Base-by-base conservation (phyloP, 2,113 vertebrate species). In the Dryoscopus gambensis region DNA sequence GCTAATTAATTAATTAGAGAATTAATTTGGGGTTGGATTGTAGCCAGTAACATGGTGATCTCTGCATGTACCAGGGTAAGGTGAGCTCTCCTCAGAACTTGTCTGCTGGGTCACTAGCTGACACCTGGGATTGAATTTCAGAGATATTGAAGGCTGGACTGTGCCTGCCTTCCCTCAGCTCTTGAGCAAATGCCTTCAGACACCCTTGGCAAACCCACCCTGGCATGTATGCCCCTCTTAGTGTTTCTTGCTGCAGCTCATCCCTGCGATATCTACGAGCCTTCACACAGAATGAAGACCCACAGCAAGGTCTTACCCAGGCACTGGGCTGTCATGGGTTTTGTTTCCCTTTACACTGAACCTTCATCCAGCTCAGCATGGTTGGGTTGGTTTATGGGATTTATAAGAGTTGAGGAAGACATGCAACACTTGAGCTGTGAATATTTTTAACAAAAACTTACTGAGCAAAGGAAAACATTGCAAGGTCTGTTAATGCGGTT, bases 201-300 rank as follows among this genome's bases (percentile, higher is more conserved):
- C 20, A 46, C 73, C 17, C 13, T 65, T 69, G 42, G 37, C 75
- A 86, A 94, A 33, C 73, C 65, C 68, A 22, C 18, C 35, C 35
- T 46, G 64, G 35, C 6, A 11, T 1, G 0, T 37, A 2, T 8
- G 20, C 6, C 63, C 5, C 3, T 69, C 27, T 30, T 16, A 5
- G 57, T 35, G 53, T 44, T 85, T 60, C 62, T 47, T 64, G 39
- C 33, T 50, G 56, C 78, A 40, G 37, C 69, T 87, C 15, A 11
- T 57, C 39, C 7, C 52, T 50, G 56, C 0, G 0, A 5, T 55
- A 39, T 27, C 60, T 50, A 3, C 0, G 0, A 69, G 9, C 37
- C 49, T 40, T 84, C 64, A n/a, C 3, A 10, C 0, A 25, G 53
- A 74, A 64, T 15, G 17, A 75, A 74, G 60, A 63, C 33, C 15